phyloP scores from a whole-genome alignment of 2,797 vertebrate species.

The Erpetoichthys calabaricus region DNA sequence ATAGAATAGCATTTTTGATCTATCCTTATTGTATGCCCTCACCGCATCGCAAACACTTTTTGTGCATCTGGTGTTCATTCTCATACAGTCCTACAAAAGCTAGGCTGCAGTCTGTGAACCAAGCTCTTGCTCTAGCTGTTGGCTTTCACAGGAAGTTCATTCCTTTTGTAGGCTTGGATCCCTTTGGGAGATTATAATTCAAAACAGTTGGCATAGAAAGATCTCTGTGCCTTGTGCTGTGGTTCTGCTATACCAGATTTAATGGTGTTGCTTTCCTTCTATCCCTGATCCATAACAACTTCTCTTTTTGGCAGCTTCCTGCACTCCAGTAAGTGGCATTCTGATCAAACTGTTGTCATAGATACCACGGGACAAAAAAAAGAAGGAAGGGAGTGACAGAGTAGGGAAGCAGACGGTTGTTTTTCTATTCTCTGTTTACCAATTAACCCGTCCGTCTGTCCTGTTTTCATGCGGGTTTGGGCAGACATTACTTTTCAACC shows the following conservation, averaged over 20 bases:
- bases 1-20: slow-evolving; percentile 14
- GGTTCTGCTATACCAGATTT: slow-evolving; percentile 13
- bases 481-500: slow-evolving; percentile 16
- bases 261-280: slow-evolving; percentile 16
- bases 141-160: slow-evolving; percentile 49
- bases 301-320: slow-evolving; percentile 27
- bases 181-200: slow-evolving; percentile 64
- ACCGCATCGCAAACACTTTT: not conserved
- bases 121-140: slow-evolving; percentile 24
- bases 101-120: slow-evolving; percentile 38
- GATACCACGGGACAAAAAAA: slow-evolving; percentile 10
- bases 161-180: slow-evolving; percentile 52
- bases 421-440: slow-evolving; percentile 19
- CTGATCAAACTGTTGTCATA: slow-evolving; percentile 24
- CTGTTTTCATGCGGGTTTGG: slow-evolving; percentile 13
- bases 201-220: slow-evolving; percentile 60
- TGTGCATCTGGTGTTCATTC: slow-evolving; percentile 61
- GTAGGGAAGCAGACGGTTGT: slow-evolving; percentile 5
- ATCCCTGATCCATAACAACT: slow-evolving; percentile 12
- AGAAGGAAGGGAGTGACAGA: not conserved
- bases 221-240: slow-evolving; percentile 44
- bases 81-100: slow-evolving; percentile 42
- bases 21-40: no score
- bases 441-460: slow-evolving; percentile 12
- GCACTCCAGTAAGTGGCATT: slow-evolving; percentile 15